These are phyloP conservation scores for Scolopax mira DNA, from an alignment of 2,113 vertebrate genomes.

Conservation along the genomic window DNA sequence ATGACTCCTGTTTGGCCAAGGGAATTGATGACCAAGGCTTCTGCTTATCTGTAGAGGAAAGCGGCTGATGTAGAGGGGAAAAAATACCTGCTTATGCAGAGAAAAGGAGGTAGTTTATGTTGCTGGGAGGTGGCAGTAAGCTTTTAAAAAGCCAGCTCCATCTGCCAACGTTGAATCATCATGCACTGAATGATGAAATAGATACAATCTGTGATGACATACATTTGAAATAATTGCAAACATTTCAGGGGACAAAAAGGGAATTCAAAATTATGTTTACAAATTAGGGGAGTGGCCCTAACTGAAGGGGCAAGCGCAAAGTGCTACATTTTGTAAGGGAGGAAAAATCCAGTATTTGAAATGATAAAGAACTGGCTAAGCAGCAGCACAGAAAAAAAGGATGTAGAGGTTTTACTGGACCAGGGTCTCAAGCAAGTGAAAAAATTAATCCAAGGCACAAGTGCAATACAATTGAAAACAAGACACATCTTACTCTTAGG, in stretches of 20 bases:
- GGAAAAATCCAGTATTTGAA: not conserved
- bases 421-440: not conserved
- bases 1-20: not conserved
- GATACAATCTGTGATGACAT: not conserved
- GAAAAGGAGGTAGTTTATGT: not conserved
- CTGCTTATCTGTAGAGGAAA: not conserved
- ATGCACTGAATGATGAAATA: not conserved
- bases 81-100: not conserved
- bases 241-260: not conserved
- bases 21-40: not conserved
- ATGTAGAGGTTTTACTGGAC: not conserved
- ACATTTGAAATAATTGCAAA: not conserved
- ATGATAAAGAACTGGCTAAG: not conserved
- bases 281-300: not conserved
- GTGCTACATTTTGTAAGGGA: not conserved
- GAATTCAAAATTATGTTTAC: not conserved
- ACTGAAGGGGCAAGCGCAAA: not conserved
- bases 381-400: not conserved
- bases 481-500: accelerated
- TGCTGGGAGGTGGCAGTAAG: not conserved
- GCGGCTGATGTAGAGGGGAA: not conserved
- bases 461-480: not conserved
- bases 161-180: not conserved
- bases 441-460: not conserved
- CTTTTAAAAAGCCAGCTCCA: not conserved